phyloP scores from a whole-genome alignment of 1,140 invertebrate genomes.

The Heliothis virescens region DNA sequence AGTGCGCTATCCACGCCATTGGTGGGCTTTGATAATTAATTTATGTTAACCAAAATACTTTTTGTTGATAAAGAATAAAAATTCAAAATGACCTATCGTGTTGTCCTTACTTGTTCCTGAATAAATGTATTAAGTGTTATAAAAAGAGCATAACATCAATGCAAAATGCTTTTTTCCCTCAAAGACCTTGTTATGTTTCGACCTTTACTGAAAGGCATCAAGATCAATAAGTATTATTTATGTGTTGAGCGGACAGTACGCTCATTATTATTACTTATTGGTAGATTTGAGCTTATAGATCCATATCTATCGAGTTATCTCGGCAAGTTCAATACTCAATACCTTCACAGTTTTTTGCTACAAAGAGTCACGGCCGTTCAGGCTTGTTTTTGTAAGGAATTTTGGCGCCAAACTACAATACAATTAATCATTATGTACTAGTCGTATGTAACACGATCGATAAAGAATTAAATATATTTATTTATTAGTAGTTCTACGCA shows the following conservation, averaged over 20 bases:
- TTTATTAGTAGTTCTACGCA: slow-evolving; percentile 52
- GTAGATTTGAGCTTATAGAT: slow-evolving; percentile 29
- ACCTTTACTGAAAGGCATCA: slow-evolving; percentile 54
- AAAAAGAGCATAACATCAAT: slow-evolving; percentile 35
- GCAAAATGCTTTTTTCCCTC: slow-evolving; percentile 39
- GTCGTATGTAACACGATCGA: slow-evolving; percentile 24
- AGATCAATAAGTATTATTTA: slow-evolving; percentile 48
- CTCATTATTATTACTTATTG: slow-evolving; percentile 37
- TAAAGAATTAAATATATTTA: slow-evolving; percentile 51
- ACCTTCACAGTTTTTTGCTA: slow-evolving; percentile 59
- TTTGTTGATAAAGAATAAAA: background rate
- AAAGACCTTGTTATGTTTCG: slow-evolving; percentile 41
- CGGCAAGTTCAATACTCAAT: slow-evolving; percentile 46
- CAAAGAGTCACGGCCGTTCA: slow-evolving; percentile 78
- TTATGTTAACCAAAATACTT: too few species aligned
- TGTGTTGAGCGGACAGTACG: slow-evolving; percentile 37
- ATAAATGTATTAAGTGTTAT: slow-evolving; percentile 14
- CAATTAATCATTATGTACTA: slow-evolving; percentile 66
- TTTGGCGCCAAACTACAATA: slow-evolving; percentile 80
- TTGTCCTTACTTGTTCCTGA: slow-evolving; percentile 7
- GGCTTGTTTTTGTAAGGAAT: slow-evolving; percentile 77
- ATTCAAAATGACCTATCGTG: background rate
- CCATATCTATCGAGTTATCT: slow-evolving; percentile 28
- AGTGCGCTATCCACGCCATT: background rate
- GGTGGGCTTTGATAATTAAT: background rate